A percentile compares a stretch with the other conserved stretches of the same genome.
These are phyloP conservation scores for Drosophila equinoxialis DNA, from an alignment of 1,140 invertebrate genomes.

Conservation along the genomic window DNA sequence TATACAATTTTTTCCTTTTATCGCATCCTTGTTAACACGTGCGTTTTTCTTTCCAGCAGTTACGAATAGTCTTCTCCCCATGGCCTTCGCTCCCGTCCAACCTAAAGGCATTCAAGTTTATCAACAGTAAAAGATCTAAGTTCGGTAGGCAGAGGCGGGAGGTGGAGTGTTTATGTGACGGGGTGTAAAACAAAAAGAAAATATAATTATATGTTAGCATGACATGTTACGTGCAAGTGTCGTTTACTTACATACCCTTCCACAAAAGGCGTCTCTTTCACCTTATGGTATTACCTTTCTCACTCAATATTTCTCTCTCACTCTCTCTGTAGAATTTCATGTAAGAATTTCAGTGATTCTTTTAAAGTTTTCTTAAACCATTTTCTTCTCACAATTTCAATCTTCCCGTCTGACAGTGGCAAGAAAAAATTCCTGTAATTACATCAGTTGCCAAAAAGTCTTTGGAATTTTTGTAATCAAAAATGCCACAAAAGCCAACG, in stretches of 20 bases:
- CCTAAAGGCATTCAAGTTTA: slow-evolving; percentile 56
- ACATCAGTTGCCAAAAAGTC: slow-evolving; percentile 42
- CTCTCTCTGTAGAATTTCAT: not conserved
- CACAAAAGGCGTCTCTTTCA: not conserved
- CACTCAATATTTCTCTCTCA: not conserved
- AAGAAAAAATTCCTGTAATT: slow-evolving; percentile 48
- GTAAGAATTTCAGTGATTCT: not conserved
- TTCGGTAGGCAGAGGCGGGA: slow-evolving; percentile 33
- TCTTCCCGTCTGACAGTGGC: not conserved
- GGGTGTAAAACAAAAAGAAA: slow-evolving; percentile 64
- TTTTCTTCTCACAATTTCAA: not conserved
- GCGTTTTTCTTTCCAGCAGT: slow-evolving; percentile 57
- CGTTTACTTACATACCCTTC: slow-evolving; percentile 36
- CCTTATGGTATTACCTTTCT: no score
- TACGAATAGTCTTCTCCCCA: not conserved
- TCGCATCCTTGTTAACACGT: slow-evolving; percentile 81
- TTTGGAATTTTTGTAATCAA: slow-evolving; percentile 77
- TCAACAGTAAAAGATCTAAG: slow-evolving; percentile 58
- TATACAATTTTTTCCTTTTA: slow-evolving; percentile 54
- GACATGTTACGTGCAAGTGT: slow-evolving; percentile 77
- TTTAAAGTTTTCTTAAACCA: not conserved
- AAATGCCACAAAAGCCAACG: slow-evolving; percentile 68
- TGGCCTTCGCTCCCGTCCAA: slow-evolving; percentile 25
- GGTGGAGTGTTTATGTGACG: slow-evolving; percentile 16
- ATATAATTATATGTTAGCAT: slow-evolving; percentile 77